Evolutionary conservation across 2,888 invertebrate genomes (phyloP).

Genomic region (Protodeltote pygarga): DNA sequence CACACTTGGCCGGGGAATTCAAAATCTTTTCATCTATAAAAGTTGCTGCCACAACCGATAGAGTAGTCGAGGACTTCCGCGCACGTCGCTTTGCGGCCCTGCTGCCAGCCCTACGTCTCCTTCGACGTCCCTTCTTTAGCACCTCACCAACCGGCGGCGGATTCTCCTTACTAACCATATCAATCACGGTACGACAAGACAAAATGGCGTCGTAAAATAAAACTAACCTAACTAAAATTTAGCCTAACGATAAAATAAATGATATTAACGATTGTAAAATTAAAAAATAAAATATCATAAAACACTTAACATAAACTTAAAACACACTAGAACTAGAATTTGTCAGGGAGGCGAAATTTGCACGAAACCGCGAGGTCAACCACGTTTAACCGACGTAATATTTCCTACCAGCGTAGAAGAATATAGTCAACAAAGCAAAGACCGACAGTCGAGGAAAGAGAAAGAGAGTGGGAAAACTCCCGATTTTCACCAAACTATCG

Average conservation of each 20-base stretch:
- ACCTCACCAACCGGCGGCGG: conserved; percentile 54
- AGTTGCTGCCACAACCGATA: conserved; percentile 34
- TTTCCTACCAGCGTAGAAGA: conserved; percentile 37
- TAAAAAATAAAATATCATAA: conserved; percentile 47
- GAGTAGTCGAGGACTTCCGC: conserved; percentile 54
- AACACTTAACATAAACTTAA: conserved; percentile 52
- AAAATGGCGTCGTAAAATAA: conserved; percentile 70
- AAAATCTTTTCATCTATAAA: conserved; percentile 38
- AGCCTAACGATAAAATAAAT: conserved; percentile 51
- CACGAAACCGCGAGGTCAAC: conserved; percentile 33
- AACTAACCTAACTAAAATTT: conserved; percentile 56
- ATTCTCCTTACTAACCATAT: conserved; percentile 70
- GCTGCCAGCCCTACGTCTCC: conserved; percentile 66
- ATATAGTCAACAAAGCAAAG: conserved; percentile 19
- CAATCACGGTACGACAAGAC: conserved; percentile 52
- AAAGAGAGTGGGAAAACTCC: conserved; percentile 45
- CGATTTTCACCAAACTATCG: conserved; percentile 52
- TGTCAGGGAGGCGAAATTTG: conserved; percentile 64
- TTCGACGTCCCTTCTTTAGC: conserved; percentile 63
- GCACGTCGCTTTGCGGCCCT: conserved; percentile 67
- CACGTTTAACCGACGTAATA: conserved; percentile 21
- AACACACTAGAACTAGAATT: conserved; percentile 51
- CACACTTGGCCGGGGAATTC: conserved; percentile 71
- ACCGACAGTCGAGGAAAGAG: conserved; percentile 37
- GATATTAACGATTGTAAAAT: conserved; percentile 52